These are phyloP conservation scores for Poecilus cupreus DNA, from an alignment of 2,888 invertebrate species.

Conservation along the genomic window DNA sequence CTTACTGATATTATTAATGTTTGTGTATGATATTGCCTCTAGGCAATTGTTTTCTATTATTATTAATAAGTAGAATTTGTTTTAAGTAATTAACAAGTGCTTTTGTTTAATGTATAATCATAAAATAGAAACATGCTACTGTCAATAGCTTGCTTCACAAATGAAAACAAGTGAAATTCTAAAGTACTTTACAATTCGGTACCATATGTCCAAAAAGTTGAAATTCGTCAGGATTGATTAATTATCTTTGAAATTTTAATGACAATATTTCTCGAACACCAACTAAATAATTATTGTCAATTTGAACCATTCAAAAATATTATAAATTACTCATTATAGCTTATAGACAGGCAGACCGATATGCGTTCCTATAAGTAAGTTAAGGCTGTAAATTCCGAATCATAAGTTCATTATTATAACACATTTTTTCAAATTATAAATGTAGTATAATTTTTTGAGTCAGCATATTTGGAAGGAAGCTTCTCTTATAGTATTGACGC, in stretches of 20 bases:
- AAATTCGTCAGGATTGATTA: neutral
- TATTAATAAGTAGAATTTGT: neutral
- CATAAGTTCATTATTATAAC: too few species aligned
- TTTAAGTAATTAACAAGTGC: neutral
- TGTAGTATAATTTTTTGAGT: too few species aligned
- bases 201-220: neutral
- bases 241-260: too few species aligned
- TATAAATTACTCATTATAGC: neutral
- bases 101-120: neutral
- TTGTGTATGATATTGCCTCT: constrained; percentile 14
- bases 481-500: too few species aligned
- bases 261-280: too few species aligned
- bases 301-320: neutral
- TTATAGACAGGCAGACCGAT: neutral
- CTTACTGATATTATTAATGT: neutral
- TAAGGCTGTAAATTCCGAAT: too few species aligned
- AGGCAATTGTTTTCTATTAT: neutral
- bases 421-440: too few species aligned
- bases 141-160: constrained; percentile 1
- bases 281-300: too few species aligned
- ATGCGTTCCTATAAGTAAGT: too few species aligned
- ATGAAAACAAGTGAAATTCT: constrained; percentile 19
- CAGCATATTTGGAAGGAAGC: too few species aligned
- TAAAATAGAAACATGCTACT: neutral
- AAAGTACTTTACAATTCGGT: neutral